Evolutionary conservation across 2,888 invertebrate species (phyloP), one percentile per base, ranked within the genome.

Genomic region (Ectemnius continuus): DNA sequence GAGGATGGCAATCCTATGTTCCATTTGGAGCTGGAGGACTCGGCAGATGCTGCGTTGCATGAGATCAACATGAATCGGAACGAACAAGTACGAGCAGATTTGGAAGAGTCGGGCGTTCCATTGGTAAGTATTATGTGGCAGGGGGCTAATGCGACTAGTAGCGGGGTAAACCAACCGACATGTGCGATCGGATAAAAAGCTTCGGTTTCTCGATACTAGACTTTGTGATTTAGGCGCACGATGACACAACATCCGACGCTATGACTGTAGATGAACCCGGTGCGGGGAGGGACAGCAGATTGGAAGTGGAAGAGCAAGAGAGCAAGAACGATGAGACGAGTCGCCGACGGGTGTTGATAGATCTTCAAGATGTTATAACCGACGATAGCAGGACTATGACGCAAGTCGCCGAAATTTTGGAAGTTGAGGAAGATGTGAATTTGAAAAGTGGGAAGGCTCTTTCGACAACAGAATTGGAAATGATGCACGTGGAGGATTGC

Each of bases 21-120:
- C 45, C 84, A 86, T 4, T 81, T 87, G 26, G 80, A 88, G 56
- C 71, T 85, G 47, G 87, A 88, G 26, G 87, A 89, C 63, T 87
- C 84, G 1, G 80, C 78, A 36, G 86, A 86, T 5, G 68, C 75
- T 0, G 60, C 64, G 20, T 63, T 76, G 26, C 77, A 79, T 5
- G 85, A 81, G 60, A 76, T 76, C 8, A 76, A 47, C 23, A 74
- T 84, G 59, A 61, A 63, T 70, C 79, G 79, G 18, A 80, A 48
- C 80, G 36, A 36, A 36, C 36, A 36, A 6, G 36, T 8, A 36
- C 1, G 6, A 36, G 70, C 88, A 84, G 79, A 86, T 69, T 81
- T 81, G 20, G 87, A 84, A 60, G 36, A 36, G 36, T 6, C 36
- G 11, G 36, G 11, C 36, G 11, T 36, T 36, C 36, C 36, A 36